Percentiles rank a stretch among this genome's conserved stretches.
Conservation (phyloP, 2,888 invertebrate species). For the Macrosiphum euphorbiae region DNA sequence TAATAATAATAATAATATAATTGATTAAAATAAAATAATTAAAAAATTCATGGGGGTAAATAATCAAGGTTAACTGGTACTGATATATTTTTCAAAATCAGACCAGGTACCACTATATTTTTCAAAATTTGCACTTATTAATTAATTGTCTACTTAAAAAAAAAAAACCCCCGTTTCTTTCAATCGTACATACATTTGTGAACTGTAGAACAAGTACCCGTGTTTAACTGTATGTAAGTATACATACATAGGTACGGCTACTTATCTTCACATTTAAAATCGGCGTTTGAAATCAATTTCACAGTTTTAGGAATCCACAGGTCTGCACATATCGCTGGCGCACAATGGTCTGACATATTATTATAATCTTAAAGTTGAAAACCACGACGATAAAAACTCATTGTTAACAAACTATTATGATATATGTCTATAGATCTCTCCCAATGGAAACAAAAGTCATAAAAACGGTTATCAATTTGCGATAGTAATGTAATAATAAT, state of each 20-base stretch:
- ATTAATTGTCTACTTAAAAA: too few species aligned
- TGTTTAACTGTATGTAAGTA: background rate
- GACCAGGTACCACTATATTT: too few species aligned
- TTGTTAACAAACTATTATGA: background rate
- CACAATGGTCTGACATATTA: background rate
- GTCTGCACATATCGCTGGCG: background rate
- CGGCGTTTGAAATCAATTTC: background rate
- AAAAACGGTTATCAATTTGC: background rate
- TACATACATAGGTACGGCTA: background rate
- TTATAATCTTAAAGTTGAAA: conserved; percentile 2
- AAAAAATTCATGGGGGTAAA: too few species aligned
- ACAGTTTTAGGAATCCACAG: background rate
- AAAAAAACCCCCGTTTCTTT: background rate
- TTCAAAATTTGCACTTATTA: too few species aligned
- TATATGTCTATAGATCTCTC: background rate
- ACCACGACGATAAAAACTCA: background rate
- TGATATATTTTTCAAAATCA: too few species aligned
- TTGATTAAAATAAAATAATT: too few species aligned
- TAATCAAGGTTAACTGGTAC: too few species aligned
- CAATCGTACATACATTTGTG: background rate
- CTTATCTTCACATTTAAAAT: background rate
- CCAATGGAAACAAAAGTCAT: background rate
- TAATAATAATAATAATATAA: too few species aligned
- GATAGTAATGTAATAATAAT: conserved; percentile 2
- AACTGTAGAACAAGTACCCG: background rate